A percentile compares a stretch with the other conserved stretches of the same genome.
Conservation (phyloP, 2,888 invertebrate genomes). For the Cheilosia urbana region DNA sequence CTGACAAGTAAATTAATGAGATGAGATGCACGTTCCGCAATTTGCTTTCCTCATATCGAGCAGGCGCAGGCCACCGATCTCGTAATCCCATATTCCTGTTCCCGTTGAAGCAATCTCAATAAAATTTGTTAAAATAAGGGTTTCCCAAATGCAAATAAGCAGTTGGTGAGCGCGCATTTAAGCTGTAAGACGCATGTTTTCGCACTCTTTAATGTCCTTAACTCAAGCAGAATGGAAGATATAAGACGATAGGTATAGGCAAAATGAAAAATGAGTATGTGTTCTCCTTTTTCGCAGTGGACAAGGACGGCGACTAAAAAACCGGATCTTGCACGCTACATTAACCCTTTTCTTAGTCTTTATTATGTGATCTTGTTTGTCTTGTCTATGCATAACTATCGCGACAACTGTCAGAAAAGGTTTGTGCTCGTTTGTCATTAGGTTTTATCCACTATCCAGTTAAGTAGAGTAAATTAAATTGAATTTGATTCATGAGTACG, state of each 20-base stretch:
- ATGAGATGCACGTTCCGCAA: conserved; percentile 52
- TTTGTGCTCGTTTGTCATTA: conserved; percentile 29
- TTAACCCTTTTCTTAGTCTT: conserved; percentile 64
- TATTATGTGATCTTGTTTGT: conserved; percentile 58
- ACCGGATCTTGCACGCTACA: conserved; percentile 54
- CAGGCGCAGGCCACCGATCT: too few relatives aligned
- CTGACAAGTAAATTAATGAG: conserved; percentile 57
- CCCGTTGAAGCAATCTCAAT: conserved; percentile 17
- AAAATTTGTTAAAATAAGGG: conserved; percentile 39
- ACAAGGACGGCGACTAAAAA: conserved; percentile 19
- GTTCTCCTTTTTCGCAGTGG: conserved; percentile 4
- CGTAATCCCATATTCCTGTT: not conserved
- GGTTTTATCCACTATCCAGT: conserved; percentile 3
- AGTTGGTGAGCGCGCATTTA: conserved; percentile 29
- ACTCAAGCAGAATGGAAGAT: conserved; percentile 8
- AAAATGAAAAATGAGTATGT: not conserved
- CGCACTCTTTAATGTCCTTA: conserved; percentile 40
- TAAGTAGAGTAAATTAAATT: conserved; percentile 55
- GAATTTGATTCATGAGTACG: conserved; percentile 51
- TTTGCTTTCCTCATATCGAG: conserved; percentile 13
- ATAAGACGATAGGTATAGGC: not conserved
- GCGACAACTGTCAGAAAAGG: conserved; percentile 39
- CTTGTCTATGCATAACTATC: conserved; percentile 45
- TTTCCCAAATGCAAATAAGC: conserved; percentile 37
- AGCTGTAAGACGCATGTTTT: conserved; percentile 40